These are phyloP conservation scores for Ecliptopera silaceata DNA, from an alignment of 2,888 invertebrate species.

Conservation along the genomic window DNA sequence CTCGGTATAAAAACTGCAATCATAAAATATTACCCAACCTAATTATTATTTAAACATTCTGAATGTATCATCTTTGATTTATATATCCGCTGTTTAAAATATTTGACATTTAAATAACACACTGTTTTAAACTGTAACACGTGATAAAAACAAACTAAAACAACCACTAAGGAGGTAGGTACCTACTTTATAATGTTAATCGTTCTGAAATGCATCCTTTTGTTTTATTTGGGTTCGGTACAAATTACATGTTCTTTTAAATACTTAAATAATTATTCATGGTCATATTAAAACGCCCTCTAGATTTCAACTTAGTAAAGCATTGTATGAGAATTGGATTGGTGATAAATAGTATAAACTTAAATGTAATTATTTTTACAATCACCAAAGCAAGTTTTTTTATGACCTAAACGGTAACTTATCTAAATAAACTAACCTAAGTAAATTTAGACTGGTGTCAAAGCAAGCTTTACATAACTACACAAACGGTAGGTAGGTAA, in stretches of 20 bases:
- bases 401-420: too few species aligned
- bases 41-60: slow-evolving; percentile 1
- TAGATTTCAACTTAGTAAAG: too few species aligned
- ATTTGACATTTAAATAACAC: slow-evolving; percentile 8
- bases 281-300: background rate
- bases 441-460: too few species aligned
- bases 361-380: too few species aligned
- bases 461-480: too few species aligned
- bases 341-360: too few species aligned
- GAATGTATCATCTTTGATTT: slow-evolving; percentile 12
- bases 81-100: slow-evolving; percentile 13
- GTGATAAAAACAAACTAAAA: slow-evolving; percentile 11
- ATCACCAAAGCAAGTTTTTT: too few species aligned
- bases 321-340: too few species aligned
- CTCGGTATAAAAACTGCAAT: slow-evolving; percentile 4
- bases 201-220: background rate
- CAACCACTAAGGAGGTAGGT: background rate
- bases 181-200: slow-evolving; percentile 1
- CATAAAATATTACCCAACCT: background rate
- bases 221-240: background rate
- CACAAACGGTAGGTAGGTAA: background rate
- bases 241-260: background rate
- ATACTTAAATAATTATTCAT: slow-evolving; percentile 6
- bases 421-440: too few species aligned
- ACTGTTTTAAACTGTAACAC: slow-evolving; percentile 4